phyloP scores from a whole-genome alignment of 2,888 invertebrate species.

The Choreutis nemorana region DNA sequence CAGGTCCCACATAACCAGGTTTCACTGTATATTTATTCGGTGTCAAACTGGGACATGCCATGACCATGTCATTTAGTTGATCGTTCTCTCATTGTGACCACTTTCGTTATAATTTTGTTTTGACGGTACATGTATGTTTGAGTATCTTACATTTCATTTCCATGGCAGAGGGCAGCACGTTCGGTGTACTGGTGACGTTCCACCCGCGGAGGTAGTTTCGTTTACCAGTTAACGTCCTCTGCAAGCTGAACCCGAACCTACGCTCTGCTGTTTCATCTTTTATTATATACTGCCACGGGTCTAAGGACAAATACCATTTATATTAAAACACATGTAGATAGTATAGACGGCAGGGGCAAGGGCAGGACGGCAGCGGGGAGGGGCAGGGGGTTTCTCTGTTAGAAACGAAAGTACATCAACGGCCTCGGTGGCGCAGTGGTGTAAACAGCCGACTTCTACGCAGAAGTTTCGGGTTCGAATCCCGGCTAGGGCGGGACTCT shows the following conservation, averaged over 20 bases:
- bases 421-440: too few species aligned
- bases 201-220: conserved; percentile 39
- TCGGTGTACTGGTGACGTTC: conserved; percentile 41
- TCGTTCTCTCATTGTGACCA: too few species aligned
- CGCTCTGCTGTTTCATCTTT: conserved; percentile 54
- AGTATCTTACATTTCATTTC: conserved; percentile 46
- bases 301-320: conserved; percentile 26
- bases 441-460: too few species aligned
- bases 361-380: neutral
- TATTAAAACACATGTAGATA: neutral
- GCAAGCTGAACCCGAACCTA: conserved; percentile 50
- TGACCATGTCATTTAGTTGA: too few species aligned
- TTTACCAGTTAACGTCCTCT: conserved; percentile 24
- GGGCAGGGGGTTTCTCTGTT: neutral
- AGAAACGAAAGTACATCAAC: neutral
- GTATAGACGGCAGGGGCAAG: neutral
- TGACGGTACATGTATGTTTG: too few species aligned
- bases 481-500: too few species aligned
- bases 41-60: too few species aligned
- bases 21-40: too few species aligned
- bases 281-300: conserved; percentile 65
- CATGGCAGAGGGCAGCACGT: conserved; percentile 26
- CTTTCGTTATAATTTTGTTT: too few species aligned
- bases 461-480: too few species aligned
- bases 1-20: too few species aligned